Evolutionary conservation across 2,888 invertebrate species (phyloP).

Genomic region (Steinernema carpocapsae): DNA sequence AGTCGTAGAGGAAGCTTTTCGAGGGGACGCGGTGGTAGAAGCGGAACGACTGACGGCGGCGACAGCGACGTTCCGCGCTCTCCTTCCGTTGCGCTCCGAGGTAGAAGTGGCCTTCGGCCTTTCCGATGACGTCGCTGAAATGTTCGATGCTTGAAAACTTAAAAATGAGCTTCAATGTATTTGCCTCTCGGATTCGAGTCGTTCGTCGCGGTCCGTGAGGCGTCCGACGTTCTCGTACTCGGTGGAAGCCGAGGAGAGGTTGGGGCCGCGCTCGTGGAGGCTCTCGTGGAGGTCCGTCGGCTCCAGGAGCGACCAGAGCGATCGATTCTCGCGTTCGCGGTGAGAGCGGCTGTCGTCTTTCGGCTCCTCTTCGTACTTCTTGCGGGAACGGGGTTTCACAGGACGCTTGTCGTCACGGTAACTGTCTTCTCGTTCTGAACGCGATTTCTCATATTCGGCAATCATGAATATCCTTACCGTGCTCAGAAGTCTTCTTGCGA

Average conservation of each 20-base stretch:
- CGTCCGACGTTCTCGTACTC: neutral
- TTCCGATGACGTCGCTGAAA: neutral
- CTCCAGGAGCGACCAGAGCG: neutral
- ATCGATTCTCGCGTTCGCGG: neutral
- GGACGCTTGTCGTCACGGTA: no score
- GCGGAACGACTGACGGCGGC: neutral
- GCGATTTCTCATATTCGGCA: no score
- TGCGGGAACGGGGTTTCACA: no score
- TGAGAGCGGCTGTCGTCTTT: neutral
- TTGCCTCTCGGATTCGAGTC: neutral
- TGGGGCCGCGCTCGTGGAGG: neutral
- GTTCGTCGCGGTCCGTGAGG: neutral
- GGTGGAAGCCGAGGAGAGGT: neutral
- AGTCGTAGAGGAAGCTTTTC: neutral
- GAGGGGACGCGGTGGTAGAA: constrained; percentile 21
- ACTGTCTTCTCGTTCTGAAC: no score
- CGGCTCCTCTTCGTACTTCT: neutral
- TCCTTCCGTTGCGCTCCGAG: constrained; percentile 4
- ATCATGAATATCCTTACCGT: no score
- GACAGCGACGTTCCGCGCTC: neutral
- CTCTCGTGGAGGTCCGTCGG: neutral
- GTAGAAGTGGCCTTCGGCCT: neutral
- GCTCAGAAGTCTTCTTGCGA: neutral
- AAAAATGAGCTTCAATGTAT: neutral
- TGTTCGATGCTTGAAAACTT: neutral